Conservation (phyloP, 2,797 vertebrate genomes). For the Australoheros facetus region DNA sequence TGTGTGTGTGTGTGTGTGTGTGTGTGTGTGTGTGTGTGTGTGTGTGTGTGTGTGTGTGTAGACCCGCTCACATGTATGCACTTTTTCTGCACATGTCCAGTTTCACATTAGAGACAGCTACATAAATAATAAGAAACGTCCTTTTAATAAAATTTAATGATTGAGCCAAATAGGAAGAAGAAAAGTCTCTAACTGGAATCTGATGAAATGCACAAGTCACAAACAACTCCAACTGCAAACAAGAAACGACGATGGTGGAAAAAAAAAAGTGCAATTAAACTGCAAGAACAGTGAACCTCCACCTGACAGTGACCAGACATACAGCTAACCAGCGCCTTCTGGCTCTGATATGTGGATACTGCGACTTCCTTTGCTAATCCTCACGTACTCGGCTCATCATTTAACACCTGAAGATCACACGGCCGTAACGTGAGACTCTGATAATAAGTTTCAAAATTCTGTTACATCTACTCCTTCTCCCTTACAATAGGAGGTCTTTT, state of each 20-base stretch:
- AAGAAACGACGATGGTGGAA: accelerated
- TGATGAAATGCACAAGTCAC: not conserved
- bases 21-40: too few species aligned
- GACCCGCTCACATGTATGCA: not conserved
- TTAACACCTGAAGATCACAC: not conserved
- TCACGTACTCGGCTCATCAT: not conserved
- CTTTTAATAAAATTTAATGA: not conserved
- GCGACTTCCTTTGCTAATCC: not conserved
- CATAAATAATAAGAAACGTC: not conserved
- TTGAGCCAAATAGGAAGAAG: not conserved
- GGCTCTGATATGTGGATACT: slow-evolving; percentile 16
- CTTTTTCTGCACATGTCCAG: not conserved
- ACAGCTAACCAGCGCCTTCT: slow-evolving; percentile 43
- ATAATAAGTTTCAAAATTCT: not conserved
- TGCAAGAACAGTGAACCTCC: not conserved
- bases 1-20: not conserved
- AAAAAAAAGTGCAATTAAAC: not conserved
- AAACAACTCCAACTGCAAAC: not conserved
- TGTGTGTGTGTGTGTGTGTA: not conserved
- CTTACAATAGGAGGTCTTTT: not conserved
- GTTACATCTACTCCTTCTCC: not conserved
- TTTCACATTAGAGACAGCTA: not conserved
- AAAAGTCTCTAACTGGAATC: not conserved
- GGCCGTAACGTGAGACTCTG: not conserved
- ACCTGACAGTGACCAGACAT: not conserved